phyloP scores from a whole-genome alignment of 2,888 invertebrate species.

The Drosophila glabriapex region DNA sequence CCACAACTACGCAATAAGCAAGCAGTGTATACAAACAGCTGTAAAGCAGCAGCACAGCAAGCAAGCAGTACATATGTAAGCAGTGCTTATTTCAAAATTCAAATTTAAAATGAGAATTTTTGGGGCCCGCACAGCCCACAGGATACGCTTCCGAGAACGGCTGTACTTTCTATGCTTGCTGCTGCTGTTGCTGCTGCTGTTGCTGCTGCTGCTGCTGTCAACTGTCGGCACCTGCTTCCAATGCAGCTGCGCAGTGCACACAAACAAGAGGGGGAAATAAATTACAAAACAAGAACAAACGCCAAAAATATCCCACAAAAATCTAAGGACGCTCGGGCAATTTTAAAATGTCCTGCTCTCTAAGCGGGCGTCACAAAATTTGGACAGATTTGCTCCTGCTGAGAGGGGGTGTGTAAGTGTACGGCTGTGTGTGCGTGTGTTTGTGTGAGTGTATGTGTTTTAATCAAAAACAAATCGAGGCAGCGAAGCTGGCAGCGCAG shows the following conservation, averaged over 20 bases:
- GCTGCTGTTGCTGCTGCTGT: not conserved
- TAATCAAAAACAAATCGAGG: slow-evolving; percentile 59
- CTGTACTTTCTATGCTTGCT: slow-evolving; percentile 42
- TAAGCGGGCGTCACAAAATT: slow-evolving; percentile 40
- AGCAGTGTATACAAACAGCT: not conserved
- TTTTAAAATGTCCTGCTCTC: slow-evolving; percentile 37
- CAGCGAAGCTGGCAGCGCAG: slow-evolving; percentile 35
- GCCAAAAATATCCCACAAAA: slow-evolving; percentile 55
- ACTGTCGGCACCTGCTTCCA: slow-evolving; percentile 60
- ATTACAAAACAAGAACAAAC: slow-evolving; percentile 2
- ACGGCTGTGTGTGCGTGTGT: slow-evolving; percentile 6
- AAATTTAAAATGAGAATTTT: slow-evolving; percentile 10
- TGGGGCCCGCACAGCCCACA: not conserved
- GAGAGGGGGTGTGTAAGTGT: slow-evolving; percentile 8
- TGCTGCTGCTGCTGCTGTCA: not conserved
- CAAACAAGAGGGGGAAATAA: not conserved
- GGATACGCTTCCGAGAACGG: slow-evolving; percentile 12
- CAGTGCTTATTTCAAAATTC: slow-evolving; percentile 2
- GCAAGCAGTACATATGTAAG: slow-evolving; percentile 1
- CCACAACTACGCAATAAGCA: not conserved
- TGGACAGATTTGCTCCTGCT: slow-evolving; percentile 41
- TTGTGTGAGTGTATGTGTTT: slow-evolving; percentile 22
- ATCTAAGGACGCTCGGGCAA: slow-evolving; percentile 34
- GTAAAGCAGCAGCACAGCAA: not conserved
- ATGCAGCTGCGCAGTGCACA: slow-evolving; percentile 67